phyloP scores from a whole-genome alignment of 1,140 invertebrate genomes.

The Hyles vespertilio region DNA sequence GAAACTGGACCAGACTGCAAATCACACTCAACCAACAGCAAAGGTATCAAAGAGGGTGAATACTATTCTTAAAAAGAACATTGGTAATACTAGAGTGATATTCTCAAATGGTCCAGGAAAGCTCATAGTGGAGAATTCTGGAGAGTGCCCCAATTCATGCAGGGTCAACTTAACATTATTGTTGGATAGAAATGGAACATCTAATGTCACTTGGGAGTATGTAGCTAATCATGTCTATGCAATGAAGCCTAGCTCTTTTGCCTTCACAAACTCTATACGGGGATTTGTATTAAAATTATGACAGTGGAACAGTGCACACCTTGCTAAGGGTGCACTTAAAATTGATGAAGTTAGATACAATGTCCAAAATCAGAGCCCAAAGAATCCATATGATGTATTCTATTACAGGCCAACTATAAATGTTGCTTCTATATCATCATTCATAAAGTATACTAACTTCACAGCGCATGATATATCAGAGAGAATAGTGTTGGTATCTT shows the following conservation, averaged over 20 bases:
- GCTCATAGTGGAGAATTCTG: conserved; percentile 79
- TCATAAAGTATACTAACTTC: conserved; percentile 63
- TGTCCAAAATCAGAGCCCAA: conserved; percentile 60
- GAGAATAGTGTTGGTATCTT: conserved; percentile 84
- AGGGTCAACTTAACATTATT: conserved; percentile 78
- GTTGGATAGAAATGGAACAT: conserved; percentile 74
- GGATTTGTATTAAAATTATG: conserved; percentile 89
- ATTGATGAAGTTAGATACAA: conserved; percentile 66
- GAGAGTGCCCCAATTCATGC: conserved; percentile 80
- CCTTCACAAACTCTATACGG: conserved; percentile 78
- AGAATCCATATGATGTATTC: conserved; percentile 62
- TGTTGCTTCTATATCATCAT: conserved; percentile 59
- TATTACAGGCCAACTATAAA: conserved; percentile 57
- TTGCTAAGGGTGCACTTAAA: conserved; percentile 66
- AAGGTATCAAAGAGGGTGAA: conserved; percentile 51
- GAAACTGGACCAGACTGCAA: conserved; percentile 54
- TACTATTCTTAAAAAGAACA: conserved; percentile 72
- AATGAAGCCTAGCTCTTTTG: conserved; percentile 80
- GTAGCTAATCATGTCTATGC: conserved; percentile 79
- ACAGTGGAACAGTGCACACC: conserved; percentile 80
- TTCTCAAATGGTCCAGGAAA: conserved; percentile 76
- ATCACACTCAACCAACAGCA: conserved; percentile 55
- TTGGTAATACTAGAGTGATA: conserved; percentile 74
- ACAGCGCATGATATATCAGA: conserved; percentile 79
- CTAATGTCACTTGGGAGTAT: conserved; percentile 76